Conservation (phyloP, 2,113 vertebrate species). For the Scytalopus superciliaris region DNA sequence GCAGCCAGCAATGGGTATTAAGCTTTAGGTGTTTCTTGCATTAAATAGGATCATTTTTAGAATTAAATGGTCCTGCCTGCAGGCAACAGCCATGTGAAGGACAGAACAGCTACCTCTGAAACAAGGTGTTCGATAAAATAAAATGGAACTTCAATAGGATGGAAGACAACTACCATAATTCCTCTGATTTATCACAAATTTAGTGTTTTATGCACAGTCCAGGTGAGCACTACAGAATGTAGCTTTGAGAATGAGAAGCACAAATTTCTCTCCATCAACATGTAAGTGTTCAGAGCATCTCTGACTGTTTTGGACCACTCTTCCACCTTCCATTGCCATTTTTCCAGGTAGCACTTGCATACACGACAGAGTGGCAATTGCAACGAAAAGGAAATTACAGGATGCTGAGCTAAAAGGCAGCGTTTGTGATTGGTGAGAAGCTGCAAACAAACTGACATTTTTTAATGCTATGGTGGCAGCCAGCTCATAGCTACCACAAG, state of each 20-base stretch:
- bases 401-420: neutral
- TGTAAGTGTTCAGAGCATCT: neutral
- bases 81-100: neutral
- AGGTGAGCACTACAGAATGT: neutral
- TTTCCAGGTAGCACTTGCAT: neutral
- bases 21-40: constrained; percentile 2
- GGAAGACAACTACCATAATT: neutral
- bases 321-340: neutral
- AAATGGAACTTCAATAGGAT: neutral
- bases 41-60: neutral
- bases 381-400: neutral
- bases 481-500: neutral
- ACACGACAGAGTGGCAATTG: neutral
- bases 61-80: neutral
- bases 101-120: neutral
- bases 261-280: fast-evolving
- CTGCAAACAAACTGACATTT: neutral
- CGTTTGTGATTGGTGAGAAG: neutral
- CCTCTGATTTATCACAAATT: neutral
- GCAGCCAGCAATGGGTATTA: neutral
- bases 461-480: neutral
- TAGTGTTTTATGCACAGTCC: neutral
- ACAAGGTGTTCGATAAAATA: neutral
- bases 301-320: neutral
- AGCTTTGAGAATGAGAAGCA: neutral